Evolutionary conservation across 2,113 vertebrate species (phyloP), one percentile per base, ranked within the genome.

Genomic region (Taxidea taxus): DNA sequence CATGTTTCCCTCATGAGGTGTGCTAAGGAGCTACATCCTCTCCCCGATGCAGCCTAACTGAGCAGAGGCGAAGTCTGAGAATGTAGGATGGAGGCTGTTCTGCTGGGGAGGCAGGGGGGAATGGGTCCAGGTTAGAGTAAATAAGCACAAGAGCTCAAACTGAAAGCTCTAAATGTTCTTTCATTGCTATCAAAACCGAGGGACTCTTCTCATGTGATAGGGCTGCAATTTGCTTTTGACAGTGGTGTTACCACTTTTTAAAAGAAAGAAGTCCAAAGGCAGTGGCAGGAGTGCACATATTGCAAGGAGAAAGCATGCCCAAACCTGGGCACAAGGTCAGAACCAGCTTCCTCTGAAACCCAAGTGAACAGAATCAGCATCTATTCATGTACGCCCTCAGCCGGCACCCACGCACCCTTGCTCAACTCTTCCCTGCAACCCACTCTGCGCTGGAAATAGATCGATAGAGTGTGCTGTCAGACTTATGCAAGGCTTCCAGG

Each of bases 391-490:
- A 90, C 81, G 27, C 98, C 97, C 95, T 86, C 95, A 27, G 70
- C 92, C 66, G 15, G 18, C 97, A 81, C 97, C 97, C 95, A 94
- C 95, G 6, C 97, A 68, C 94, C 78, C 86, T 81, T 68, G 90
- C 92, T 97, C 96, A 98, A 20, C 96, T 92, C 68, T 86, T 96
- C 88, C 92, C 90, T 97, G 92, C 97, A 87, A 47, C 98, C 97
- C 97, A 98, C 97, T 96, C 96, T 49, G 64, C 0, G 25, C 98
- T 97, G 94, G 94, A 97, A 98, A 98, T 98, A 98, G 98, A 98
- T 96, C 87, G 42, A 97, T 96, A 96, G 97, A 74, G 94, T 78
- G 87, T 92, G 70, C 93, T 84, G 94, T 96, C 97, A 98, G 96
- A 62, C 94, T 98, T 94, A 90, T 84, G 95, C 97, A 96, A 98